phyloP scores from a whole-genome alignment of 2,888 invertebrate species.

The Hirtodrosophila histrioides region DNA sequence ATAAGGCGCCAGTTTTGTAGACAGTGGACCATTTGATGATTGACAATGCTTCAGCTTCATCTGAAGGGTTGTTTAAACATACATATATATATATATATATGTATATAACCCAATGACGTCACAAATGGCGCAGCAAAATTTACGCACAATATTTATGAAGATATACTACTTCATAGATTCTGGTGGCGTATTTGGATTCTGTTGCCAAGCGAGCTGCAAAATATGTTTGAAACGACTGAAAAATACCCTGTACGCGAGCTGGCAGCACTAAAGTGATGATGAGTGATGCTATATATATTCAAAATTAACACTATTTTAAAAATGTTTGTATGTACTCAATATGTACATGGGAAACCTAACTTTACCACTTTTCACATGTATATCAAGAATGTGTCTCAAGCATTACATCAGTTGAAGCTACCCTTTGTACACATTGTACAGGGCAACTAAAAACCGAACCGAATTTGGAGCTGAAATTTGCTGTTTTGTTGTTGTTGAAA shows the following conservation, averaged over 20 bases:
- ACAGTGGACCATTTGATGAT: conserved; percentile 28
- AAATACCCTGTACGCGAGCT: conserved; percentile 25
- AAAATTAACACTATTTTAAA: too few species aligned
- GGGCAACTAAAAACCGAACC: not conserved
- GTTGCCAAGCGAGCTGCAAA: conserved; percentile 25
- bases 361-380: too few species aligned
- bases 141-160: conserved; percentile 45
- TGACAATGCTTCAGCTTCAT: conserved; percentile 4
- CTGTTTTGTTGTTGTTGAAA: conserved; percentile 34
- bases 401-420: too few species aligned
- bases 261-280: too few species aligned
- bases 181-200: conserved; percentile 9
- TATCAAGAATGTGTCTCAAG: too few species aligned
- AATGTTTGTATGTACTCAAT: too few species aligned
- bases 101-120: conserved; percentile 42
- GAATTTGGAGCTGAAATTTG: conserved; percentile 15
- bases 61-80: conserved; percentile 10
- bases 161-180: conserved; percentile 12
- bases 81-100: too few species aligned
- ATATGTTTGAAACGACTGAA: rapidly evolving
- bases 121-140: conserved; percentile 53
- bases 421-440: too few species aligned
- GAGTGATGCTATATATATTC: too few species aligned
- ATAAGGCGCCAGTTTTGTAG: conserved; percentile 16
- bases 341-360: too few species aligned